phyloP scores from a whole-genome alignment of 2,888 invertebrate genomes.

The Tipula helvola region DNA sequence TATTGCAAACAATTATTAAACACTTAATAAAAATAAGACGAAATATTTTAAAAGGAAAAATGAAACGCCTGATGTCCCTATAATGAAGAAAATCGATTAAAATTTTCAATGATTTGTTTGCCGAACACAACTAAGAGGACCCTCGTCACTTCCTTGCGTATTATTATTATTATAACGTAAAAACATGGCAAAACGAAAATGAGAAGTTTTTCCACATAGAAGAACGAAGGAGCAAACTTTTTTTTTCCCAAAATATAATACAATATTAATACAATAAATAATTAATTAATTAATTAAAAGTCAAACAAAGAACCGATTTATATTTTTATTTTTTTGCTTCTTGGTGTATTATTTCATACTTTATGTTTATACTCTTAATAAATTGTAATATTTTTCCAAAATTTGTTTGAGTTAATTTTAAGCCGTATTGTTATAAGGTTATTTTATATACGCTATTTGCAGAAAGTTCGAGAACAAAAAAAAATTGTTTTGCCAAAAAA shows the following conservation, averaged over 20 bases:
- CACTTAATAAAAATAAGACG: neutral
- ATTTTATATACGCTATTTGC: neutral
- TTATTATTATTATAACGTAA: neutral
- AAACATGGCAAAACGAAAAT: neutral
- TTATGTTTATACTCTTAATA: neutral
- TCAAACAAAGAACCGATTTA: neutral
- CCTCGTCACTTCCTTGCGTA: neutral
- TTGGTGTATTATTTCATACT: neutral
- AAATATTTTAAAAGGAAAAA: neutral
- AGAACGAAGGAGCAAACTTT: neutral
- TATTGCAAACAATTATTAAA: neutral
- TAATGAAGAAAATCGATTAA: neutral
- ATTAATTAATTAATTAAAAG: neutral
- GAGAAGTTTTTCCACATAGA: neutral
- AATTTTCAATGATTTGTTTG: neutral
- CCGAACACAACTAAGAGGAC: neutral
- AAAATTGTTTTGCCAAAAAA: neutral
- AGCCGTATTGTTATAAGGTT: neutral
- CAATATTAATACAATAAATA: neutral
- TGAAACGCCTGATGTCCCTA: neutral
- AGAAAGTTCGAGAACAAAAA: neutral
- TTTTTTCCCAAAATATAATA: neutral
- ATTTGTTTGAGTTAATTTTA: neutral
- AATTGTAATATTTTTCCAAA: neutral
- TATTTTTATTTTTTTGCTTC: neutral